phyloP scores from a whole-genome alignment of 2,113 vertebrate genomes.

The Ardeotis arabs region DNA sequence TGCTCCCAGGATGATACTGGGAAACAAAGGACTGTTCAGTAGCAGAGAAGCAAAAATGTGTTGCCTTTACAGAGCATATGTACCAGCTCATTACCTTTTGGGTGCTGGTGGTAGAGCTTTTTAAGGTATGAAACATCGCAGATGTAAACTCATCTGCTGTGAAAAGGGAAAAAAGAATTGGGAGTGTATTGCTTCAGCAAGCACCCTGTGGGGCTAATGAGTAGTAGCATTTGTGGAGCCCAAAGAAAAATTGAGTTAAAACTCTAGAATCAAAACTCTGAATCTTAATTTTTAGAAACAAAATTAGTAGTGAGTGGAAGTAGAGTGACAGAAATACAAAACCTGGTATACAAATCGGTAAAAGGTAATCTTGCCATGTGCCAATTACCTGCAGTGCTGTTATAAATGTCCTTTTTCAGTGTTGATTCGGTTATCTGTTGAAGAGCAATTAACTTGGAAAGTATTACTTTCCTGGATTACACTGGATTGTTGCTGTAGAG shows the following conservation, averaged over 20 bases:
- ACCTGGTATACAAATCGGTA: neutral
- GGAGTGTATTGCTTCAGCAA: neutral
- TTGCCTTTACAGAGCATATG: neutral
- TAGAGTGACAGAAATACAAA: neutral
- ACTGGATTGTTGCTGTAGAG: neutral
- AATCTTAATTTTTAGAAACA: neutral
- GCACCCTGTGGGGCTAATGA: neutral
- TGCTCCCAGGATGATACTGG: neutral
- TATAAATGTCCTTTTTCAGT: neutral
- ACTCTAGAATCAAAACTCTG: neutral
- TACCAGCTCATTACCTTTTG: neutral
- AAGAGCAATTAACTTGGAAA: neutral
- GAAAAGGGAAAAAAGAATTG: neutral
- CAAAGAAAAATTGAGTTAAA: neutral
- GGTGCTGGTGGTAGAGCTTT: neutral
- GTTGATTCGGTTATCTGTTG: neutral
- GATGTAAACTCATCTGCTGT: neutral
- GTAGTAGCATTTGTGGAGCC: neutral
- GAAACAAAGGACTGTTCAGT: neutral
- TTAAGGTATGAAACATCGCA: neutral
- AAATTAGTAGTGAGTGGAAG: neutral
- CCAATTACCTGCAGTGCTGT: neutral
- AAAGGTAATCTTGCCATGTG: neutral
- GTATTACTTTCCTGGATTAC: neutral
- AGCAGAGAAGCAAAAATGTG: neutral